Base-by-base conservation (phyloP, 2,797 vertebrate species). In the Dendrocincla fuliginosa region DNA sequence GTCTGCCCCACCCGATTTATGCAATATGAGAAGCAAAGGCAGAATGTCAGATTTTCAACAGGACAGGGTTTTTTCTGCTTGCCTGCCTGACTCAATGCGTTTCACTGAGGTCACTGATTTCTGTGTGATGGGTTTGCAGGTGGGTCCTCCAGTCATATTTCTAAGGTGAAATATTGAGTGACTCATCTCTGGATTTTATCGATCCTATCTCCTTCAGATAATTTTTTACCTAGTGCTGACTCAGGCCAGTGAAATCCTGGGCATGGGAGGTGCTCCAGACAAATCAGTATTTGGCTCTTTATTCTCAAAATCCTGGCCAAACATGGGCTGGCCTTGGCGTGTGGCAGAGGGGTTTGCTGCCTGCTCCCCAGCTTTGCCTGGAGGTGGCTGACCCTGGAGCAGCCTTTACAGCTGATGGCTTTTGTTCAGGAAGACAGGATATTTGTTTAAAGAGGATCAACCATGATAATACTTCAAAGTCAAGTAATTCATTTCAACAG, bases 401-500 rank as follows among this genome's bases (percentile, higher is more conserved):
- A 89, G 67, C 41, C 44, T 84, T 82, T 28, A 16, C 71, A 92
- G 52, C 41, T 82, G 55, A 67, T 60, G 37, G 56, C 75, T 84
- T 92, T 59, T 92, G 47, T 57, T 87, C 64, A 68, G 59, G 39
- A 69, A 57, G 76, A 76, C 42, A 87, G 42, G 61, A 16, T 69
- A 65, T 69, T 91, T 81, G 56, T 89, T 87, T 83, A 69, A 93
- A 96, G 83, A 84, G 87, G 53, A 83, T 64, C 35, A 59, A 73
- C 57, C 4, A 2, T 19, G 63, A 44, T 56, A 76, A 67, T 60
- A 55, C 85, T 92, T 95, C 89, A 75, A 75, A 96, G 84, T 30
- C 35, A 86, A 86, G 70, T 59, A 57, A 87, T 93, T 84, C 5
- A 75, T 93, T 92, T 87, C n/a, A 12, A 0, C 44, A 44, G 69